Conservation (phyloP, 1,140 invertebrate species). For the Drosophila albomicans region DNA sequence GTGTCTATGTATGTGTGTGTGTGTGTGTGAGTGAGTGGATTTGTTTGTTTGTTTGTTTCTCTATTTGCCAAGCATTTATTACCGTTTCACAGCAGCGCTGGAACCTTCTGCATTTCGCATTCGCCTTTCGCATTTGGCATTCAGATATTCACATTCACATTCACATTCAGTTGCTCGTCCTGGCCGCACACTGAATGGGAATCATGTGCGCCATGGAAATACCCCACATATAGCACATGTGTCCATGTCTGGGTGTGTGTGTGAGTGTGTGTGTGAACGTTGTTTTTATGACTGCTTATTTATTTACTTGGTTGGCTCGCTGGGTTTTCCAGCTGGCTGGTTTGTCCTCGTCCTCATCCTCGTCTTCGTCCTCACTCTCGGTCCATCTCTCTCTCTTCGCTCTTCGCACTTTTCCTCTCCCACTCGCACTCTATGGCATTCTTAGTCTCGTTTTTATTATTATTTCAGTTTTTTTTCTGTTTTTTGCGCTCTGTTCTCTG, state of each 20-base stretch:
- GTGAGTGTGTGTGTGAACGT: conserved; percentile 35
- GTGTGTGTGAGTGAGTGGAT: conserved; percentile 27
- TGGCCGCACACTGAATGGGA: conserved; percentile 53
- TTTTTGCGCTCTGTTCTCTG: neutral
- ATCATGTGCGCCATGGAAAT: conserved; percentile 66
- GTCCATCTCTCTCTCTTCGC: conserved; percentile 1
- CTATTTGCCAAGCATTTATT: conserved; percentile 52
- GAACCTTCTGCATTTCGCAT: conserved; percentile 26
- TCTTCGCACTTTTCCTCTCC: neutral
- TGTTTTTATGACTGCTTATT: conserved; percentile 81
- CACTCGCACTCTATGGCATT: neutral
- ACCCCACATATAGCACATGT: conserved; percentile 31
- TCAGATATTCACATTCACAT: conserved; percentile 11
- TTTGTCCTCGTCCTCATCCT: conserved; percentile 30
- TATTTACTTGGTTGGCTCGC: conserved; percentile 73
- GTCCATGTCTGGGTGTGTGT: conserved; percentile 23
- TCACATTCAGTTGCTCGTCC: conserved; percentile 1
- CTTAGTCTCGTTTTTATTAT: neutral
- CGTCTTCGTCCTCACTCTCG: conserved; percentile 11
- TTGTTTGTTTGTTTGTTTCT: conserved; percentile 45
- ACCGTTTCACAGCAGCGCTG: conserved; percentile 33
- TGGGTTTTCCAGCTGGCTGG: conserved; percentile 78
- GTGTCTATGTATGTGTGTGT: neutral
- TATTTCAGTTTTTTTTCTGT: no score
- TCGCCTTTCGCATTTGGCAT: conserved; percentile 11